Evolutionary conservation across 1,140 invertebrate genomes (phyloP), one percentile per base, ranked within the genome.

Genomic region (Eciton burchellii): DNA sequence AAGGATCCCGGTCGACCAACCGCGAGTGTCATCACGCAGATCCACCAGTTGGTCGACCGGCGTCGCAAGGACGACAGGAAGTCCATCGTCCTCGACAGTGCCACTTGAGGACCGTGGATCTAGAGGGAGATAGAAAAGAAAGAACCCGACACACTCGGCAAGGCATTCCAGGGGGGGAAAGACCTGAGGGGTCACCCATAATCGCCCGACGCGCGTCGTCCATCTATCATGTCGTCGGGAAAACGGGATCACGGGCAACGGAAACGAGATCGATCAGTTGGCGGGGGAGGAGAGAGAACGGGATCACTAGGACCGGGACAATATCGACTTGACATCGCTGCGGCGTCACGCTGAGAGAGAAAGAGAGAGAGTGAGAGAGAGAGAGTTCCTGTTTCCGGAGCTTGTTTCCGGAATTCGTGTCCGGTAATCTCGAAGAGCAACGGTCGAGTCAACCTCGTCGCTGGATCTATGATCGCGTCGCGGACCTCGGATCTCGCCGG

Each of bases 111-210:
- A 52, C 54, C 62, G 49, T 59, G 65, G 45, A 43, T 66, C 29
- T 47, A 83, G 41, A 65, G 60, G 76, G 43, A 88, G 84, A 81
- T 88, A 83, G 84, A 89, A 85, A 70, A 81, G 84, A 74, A 60
- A 77, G 83, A 81, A 86, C 49, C 66, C 56, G 77, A 84, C 74
- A 85, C 45, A 68, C 29, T 87, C 84, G 84, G 84, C 84, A 84
- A 88, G 63, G 85, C 82, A 88, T 88, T 84, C 86, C 82, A 87
- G 65, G 49, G 43, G 54, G 76, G 66, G 52, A 68, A 35, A 35
- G 35, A 86, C 62, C 26, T 11, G 62, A 43, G 52, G 43, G 29
- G n/a, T 71, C 73, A 74, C 71, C 52, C 19, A 56, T 63, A 52
- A 49, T 81, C 56, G 26, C 63, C 26, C 41, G 47, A 73, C 21